A percentile compares a stretch with the other conserved stretches of the same genome.
phyloP scores from a whole-genome alignment of 2,888 invertebrate genomes.

The Thymelicus sylvestris region DNA sequence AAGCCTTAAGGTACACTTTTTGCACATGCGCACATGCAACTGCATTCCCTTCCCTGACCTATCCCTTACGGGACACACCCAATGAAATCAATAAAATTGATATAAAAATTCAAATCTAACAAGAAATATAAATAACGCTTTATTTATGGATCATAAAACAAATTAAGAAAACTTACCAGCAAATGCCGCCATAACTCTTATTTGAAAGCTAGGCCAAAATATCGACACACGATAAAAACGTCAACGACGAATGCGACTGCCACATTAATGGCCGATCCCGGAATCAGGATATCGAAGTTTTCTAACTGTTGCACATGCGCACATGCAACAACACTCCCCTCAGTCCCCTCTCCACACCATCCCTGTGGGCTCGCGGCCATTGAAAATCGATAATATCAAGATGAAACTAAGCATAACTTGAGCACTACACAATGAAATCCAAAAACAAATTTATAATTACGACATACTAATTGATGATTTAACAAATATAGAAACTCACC shows the following conservation, averaged over 20 bases:
- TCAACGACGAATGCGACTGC: not conserved
- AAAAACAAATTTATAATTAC: not conserved
- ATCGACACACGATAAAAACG: not conserved
- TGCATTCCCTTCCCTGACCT: not conserved
- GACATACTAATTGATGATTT: not conserved
- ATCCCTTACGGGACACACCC: not conserved
- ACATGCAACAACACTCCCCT: not conserved
- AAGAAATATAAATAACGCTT: no score
- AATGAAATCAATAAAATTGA: no score
- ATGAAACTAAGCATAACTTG: not conserved
- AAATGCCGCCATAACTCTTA: no score
- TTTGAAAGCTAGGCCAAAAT: not conserved
- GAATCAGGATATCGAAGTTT: not conserved
- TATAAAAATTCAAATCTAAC: no score
- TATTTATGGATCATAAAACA: no score
- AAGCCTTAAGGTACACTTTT: no score
- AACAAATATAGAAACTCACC: not conserved
- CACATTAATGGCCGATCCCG: not conserved
- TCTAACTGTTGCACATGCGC: not conserved
- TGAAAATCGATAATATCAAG: not conserved
- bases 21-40: not conserved
- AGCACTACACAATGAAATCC: not conserved
- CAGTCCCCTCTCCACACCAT: not conserved
- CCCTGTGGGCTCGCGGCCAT: not conserved
- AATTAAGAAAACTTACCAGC: no score